phyloP scores from a whole-genome alignment of 2,113 vertebrate species.

The Poeciliopsis turrubarensis region DNA sequence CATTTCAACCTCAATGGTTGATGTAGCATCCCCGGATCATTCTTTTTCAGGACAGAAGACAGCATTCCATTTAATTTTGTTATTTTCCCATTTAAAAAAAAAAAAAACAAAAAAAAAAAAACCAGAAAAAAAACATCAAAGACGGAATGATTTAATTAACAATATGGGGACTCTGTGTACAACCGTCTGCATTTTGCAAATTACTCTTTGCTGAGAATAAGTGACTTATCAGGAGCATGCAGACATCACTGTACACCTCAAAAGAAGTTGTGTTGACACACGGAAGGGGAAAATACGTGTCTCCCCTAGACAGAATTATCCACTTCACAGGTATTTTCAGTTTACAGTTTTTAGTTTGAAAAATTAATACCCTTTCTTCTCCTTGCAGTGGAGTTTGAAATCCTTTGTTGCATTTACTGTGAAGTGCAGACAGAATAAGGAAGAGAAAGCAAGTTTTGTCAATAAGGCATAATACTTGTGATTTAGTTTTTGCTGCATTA shows the following conservation, averaged over 20 bases:
- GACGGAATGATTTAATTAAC: slow-evolving; percentile 83
- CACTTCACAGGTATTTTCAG: slow-evolving; percentile 80
- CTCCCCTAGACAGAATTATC: slow-evolving; percentile 75
- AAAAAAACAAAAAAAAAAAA: slow-evolving; percentile 70
- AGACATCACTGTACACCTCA: slow-evolving; percentile 79
- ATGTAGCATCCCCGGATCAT: slow-evolving; percentile 63
- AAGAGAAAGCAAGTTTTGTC: slow-evolving; percentile 40
- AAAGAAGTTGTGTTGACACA: slow-evolving; percentile 80
- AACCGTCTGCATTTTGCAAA: slow-evolving; percentile 77
- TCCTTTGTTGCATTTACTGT: slow-evolving; percentile 60
- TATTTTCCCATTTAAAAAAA: slow-evolving; percentile 74
- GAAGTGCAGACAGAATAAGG: slow-evolving; percentile 45
- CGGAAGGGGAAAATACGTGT: slow-evolving; percentile 73
- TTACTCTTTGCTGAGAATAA: slow-evolving; percentile 80
- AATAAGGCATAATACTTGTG: slow-evolving; percentile 35
- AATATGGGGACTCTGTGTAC: slow-evolving; percentile 78
- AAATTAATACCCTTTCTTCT: slow-evolving; percentile 76
- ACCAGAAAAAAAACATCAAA: slow-evolving; percentile 80
- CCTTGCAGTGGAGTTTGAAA: slow-evolving; percentile 66
- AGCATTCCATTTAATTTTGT: slow-evolving; percentile 73
- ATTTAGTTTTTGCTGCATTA: slow-evolving; percentile 36
- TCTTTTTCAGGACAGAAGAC: slow-evolving; percentile 62
- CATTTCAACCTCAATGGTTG: slow-evolving; percentile 63
- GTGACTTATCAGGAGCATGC: slow-evolving; percentile 80
- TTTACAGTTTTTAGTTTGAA: slow-evolving; percentile 73